Conservation (phyloP, 1,140 invertebrate species). For the Portunus trituberculatus region DNA sequence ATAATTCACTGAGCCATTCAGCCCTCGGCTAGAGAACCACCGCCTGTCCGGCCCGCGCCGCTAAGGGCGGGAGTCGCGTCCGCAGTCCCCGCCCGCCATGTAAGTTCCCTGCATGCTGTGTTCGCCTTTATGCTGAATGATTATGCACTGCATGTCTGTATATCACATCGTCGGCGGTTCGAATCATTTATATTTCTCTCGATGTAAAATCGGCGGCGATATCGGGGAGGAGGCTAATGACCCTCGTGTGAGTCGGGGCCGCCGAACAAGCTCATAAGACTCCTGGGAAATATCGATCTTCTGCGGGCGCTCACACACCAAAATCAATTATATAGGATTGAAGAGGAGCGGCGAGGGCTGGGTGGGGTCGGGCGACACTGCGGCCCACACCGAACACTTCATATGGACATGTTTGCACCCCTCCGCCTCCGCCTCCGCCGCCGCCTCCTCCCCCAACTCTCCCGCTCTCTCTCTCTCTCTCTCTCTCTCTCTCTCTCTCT, state of each 20-base stretch:
- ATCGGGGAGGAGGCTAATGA: constrained; percentile 38
- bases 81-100: constrained; percentile 14
- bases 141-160: constrained; percentile 74
- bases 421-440: constrained; percentile 12
- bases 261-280: constrained; percentile 3
- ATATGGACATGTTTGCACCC: constrained; percentile 43
- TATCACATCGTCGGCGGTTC: constrained; percentile 65
- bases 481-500: no score
- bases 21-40: constrained; percentile 27
- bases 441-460: neutral
- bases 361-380: constrained; percentile 37
- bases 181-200: constrained; percentile 67
- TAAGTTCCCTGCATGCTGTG: constrained; percentile 59
- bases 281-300: constrained; percentile 51
- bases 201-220: constrained; percentile 30
- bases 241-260: neutral
- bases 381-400: constrained; percentile 45
- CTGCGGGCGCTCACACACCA: neutral
- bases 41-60: neutral
- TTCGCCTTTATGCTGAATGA: constrained; percentile 72
- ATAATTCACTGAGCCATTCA: constrained; percentile 72
- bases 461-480: neutral
- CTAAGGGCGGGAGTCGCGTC: constrained; percentile 42
- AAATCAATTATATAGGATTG: constrained; percentile 61
- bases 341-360: constrained; percentile 50